Evolutionary conservation across 1,140 invertebrate species (phyloP), one percentile per base, ranked within the genome.

Genomic region (Triops cancriformis): DNA sequence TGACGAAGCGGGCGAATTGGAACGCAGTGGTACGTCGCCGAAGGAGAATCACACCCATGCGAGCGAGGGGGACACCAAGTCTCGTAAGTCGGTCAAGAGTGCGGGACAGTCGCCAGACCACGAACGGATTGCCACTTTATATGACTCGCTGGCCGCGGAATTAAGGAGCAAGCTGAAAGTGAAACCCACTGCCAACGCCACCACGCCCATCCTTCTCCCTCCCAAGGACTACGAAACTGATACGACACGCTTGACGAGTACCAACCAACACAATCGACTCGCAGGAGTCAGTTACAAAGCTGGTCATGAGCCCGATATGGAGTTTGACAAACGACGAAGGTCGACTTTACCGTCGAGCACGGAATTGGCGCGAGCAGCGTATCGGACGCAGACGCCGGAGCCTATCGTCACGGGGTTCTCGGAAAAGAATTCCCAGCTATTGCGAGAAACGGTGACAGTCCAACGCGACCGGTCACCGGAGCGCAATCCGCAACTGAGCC

Each of bases 131-230:
- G 89, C 91, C 73, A 89, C 88, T 77, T 87, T 96, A 23, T 97
- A 95, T 83, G 95, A 97, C 84, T 96, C 93, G 41, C 86, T 98
- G 79, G 94, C 95, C 7, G 94, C 94, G 0, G 96, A 98, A 83
- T 85, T 98, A 64, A 89, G 94, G 80, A 92, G 92, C 79, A 95
- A 97, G 84, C 86, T 98, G 80, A 90, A 89, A 28, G 79, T 79
- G 3, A 73, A 81, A 9, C 81, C 80, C 79, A 6, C 79, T 77
- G 79, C 73, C 28, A 28, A 80, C 26, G 77, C 51, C 76, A 82
- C 84, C 6, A 85, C 84, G 0, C 95, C 95, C 1, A 88, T 98
- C 64, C 86, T 98, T 41, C 83, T 96, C 75, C 96, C 96, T 1
- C 95, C 96, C 0, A 89, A 94, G 72, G 96, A 98, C 84, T 98